Evolutionary conservation across 2,113 vertebrate genomes (phyloP).

Genomic region (Psilopsiagon aymara): DNA sequence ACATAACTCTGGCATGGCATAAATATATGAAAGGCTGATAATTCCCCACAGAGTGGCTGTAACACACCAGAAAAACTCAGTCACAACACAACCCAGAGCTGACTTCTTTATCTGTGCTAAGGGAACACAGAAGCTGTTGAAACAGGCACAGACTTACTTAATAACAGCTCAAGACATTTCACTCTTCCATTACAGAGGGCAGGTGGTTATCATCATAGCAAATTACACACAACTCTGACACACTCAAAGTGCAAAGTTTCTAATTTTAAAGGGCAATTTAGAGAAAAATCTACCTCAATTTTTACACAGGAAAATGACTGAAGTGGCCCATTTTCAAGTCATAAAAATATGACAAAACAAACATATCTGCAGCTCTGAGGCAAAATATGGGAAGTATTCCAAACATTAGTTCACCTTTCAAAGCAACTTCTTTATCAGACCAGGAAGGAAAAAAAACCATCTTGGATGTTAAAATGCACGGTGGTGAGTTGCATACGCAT

Average conservation of each 20-base stretch:
- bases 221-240: background rate
- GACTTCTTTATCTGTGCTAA: background rate
- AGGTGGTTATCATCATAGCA: background rate
- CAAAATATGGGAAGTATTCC: background rate
- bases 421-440: background rate
- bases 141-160: background rate
- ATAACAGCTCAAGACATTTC: background rate
- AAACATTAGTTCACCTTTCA: background rate
- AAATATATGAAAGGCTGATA: background rate
- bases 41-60: background rate
- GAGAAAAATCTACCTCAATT: background rate
- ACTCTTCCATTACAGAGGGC: background rate
- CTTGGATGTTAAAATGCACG: background rate
- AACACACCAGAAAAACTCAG: background rate
- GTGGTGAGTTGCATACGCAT: background rate
- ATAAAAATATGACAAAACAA: background rate
- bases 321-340: background rate
- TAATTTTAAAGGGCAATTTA: conserved; percentile 3
- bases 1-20: background rate
- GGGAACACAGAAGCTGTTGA: background rate
- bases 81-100: background rate
- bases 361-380: background rate
- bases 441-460: background rate
- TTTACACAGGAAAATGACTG: background rate
- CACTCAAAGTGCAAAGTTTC: background rate